A percentile compares a stretch with the other conserved stretches of the same genome.
phyloP scores from a whole-genome alignment of 1,140 invertebrate species.

The Zaprionus africanus region DNA sequence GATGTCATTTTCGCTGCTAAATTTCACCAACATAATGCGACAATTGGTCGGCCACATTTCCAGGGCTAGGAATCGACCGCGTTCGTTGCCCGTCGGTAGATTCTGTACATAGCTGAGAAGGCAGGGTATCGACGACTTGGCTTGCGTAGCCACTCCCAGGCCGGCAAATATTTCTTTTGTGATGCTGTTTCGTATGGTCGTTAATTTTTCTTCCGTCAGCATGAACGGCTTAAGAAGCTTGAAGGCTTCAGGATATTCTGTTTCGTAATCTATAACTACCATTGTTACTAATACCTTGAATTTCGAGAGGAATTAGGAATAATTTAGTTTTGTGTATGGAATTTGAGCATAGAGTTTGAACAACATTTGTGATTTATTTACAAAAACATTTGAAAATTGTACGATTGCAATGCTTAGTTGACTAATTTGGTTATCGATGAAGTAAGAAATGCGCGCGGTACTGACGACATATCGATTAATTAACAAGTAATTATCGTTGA shows the following conservation, averaged over 20 bases:
- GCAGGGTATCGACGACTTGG: slow-evolving; percentile 92
- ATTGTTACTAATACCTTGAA: not conserved
- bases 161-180: slow-evolving; percentile 90
- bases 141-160: slow-evolving; percentile 90
- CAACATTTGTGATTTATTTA: slow-evolving; percentile 77
- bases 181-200: slow-evolving; percentile 32
- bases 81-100: slow-evolving; percentile 97
- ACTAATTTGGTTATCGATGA: slow-evolving; percentile 51
- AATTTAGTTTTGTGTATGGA: no score
- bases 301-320: not conserved
- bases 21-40: slow-evolving; percentile 96
- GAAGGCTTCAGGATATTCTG: slow-evolving; percentile 53
- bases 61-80: slow-evolving; percentile 97
- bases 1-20: slow-evolving; percentile 91
- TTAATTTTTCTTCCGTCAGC: slow-evolving; percentile 27
- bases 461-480: slow-evolving; percentile 7
- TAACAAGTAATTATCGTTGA: not conserved
- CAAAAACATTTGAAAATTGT: slow-evolving; percentile 30
- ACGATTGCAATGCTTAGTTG: slow-evolving; percentile 64
- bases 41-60: slow-evolving; percentile 99
- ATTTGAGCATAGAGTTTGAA: slow-evolving; percentile 22
- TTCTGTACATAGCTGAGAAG: slow-evolving; percentile 98
- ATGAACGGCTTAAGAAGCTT: slow-evolving; percentile 54
- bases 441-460: slow-evolving; percentile 14
- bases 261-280: slow-evolving; percentile 35